Conservation (phyloP, 1,140 invertebrate species). For the Bombus fervidus region DNA sequence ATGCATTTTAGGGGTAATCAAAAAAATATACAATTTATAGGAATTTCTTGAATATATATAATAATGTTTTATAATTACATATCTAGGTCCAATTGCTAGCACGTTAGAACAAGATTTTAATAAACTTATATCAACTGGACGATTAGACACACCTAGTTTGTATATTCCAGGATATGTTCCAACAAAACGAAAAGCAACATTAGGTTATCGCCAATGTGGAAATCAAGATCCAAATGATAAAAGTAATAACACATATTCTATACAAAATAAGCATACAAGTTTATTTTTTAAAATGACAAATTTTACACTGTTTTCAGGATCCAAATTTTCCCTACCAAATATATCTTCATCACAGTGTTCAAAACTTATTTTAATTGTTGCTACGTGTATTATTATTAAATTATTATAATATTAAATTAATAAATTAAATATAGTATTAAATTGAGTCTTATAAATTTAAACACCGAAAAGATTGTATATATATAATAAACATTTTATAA, state of each 20-base stretch:
- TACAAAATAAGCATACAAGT: not conserved
- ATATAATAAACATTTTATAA: not conserved
- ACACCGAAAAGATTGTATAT: not conserved
- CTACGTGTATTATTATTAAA: not conserved
- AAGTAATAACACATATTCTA: conserved; percentile 66
- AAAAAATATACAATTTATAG: not conserved
- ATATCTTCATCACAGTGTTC: not conserved
- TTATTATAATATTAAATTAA: conserved; percentile 20
- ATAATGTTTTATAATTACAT: conserved; percentile 41
- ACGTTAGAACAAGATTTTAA: conserved; percentile 91
- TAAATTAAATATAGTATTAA: conserved; percentile 14
- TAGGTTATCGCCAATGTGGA: conserved; percentile 89
- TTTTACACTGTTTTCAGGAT: conserved; percentile 34
- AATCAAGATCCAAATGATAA: conserved; percentile 88
- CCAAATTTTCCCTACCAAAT: not conserved
- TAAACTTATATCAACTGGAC: conserved; percentile 87
- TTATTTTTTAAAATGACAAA: not conserved
- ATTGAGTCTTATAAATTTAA: not conserved
- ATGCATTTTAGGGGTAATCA: conserved; percentile 91
- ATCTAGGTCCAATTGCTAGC: conserved; percentile 87
- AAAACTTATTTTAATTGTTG: conserved; percentile 6
- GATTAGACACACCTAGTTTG: conserved; percentile 88
- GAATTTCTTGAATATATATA: not conserved
- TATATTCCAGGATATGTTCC: conserved; percentile 90
- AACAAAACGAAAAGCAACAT: conserved; percentile 87